Conservation (phyloP, 2,888 invertebrate genomes). For the Cerceris ruficornis region DNA sequence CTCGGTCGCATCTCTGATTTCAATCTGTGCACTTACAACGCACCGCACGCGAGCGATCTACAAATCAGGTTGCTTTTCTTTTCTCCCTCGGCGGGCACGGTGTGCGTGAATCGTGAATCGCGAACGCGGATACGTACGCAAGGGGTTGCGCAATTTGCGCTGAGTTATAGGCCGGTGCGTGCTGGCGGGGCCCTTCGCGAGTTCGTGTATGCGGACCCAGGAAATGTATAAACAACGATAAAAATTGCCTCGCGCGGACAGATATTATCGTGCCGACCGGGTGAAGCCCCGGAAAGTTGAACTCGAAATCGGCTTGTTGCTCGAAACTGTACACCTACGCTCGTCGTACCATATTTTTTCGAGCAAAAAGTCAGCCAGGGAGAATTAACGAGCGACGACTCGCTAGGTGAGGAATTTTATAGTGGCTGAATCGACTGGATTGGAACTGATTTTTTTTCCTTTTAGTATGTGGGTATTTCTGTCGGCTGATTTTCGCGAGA, state of each 20-base stretch:
- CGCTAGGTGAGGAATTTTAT: background rate
- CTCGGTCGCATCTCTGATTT: constrained; percentile 71
- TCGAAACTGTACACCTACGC: constrained; percentile 2
- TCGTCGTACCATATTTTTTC: constrained; percentile 22
- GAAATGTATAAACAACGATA: constrained; percentile 28
- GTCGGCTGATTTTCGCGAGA: background rate
- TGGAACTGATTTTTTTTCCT: background rate
- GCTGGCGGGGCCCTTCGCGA: constrained; percentile 13
- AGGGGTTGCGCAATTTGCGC: constrained; percentile 40
- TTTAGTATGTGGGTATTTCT: background rate
- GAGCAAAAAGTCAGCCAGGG: background rate
- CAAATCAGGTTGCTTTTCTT: constrained; percentile 66
- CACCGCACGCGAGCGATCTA: constrained; percentile 66
- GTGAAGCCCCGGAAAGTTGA: constrained; percentile 20
- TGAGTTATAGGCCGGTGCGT: constrained; percentile 14
- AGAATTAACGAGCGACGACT: background rate
- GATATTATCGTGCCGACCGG: constrained; percentile 24
- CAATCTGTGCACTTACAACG: constrained; percentile 68
- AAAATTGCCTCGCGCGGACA: constrained; percentile 36
- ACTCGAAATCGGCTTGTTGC: constrained; percentile 8
- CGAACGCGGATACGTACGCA: constrained; percentile 17
- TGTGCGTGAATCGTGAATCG: constrained; percentile 25
- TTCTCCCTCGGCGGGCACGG: constrained; percentile 23
- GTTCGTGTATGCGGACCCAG: constrained; percentile 9
- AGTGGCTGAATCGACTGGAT: background rate